Evolutionary conservation across 1,140 invertebrate genomes (phyloP), one percentile per base, ranked within the genome.

Genomic region (Procambarus clarkii): DNA sequence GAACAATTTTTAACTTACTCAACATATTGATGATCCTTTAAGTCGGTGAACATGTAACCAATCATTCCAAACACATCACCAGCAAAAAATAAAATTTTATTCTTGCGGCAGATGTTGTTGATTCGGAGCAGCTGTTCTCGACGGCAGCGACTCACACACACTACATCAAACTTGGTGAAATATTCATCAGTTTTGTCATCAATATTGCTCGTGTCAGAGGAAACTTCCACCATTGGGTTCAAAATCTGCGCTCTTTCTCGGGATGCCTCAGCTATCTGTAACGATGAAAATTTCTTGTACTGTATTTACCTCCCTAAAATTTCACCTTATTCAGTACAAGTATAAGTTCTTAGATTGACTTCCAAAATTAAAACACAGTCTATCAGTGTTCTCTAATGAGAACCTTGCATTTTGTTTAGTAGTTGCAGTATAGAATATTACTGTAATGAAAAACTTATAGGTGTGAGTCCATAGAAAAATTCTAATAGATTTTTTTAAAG

Each of bases 21-120:
- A 44, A 96, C 96, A 95, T 97, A 99, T 93, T 97, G 96, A 94
- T 99, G 98, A 54, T 96, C 96, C 69, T 97, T 96, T 21, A 99
- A 95, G 95, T 99, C 98, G 58, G 97, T 96, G 95, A 99, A 99
- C 93, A 97, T 97, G 94, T 97, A 99, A 2, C 98, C 98, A 95
- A 98, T 97, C 94, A 97, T 97, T 80, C 99, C 99, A 96, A 97
- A 99, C 24, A 99, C 97, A 95, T 98, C 98, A 0, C 97, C 97
- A 93, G 97, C 97, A 93, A 98, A 97, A 93, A 99, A 98, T 93
- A 97, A 2, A 2, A 98, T 96, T 44, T 96, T 96, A 64, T 96
- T 95, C 44, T 97, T 95, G 34, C 97, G 96, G 94, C 98, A 99
- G 79, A 97, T 96, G 15, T 96, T 95, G 94, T 99, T 97, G 2